Conservation (phyloP, 2,888 invertebrate genomes). For the Vanessa cardui region DNA sequence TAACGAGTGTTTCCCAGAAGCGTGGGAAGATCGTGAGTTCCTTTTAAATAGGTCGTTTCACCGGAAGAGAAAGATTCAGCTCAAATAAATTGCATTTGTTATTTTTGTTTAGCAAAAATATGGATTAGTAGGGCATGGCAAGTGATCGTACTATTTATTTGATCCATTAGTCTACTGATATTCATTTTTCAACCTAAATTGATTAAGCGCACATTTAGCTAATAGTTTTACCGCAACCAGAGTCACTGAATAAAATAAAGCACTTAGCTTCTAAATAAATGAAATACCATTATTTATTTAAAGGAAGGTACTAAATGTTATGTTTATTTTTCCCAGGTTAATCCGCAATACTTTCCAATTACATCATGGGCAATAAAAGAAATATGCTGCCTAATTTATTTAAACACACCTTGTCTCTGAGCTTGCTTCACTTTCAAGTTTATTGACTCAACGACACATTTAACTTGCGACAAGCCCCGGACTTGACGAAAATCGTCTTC, state of each 20-base stretch:
- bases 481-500: slow-evolving; percentile 49
- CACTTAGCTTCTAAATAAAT: no score
- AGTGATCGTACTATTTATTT: slow-evolving; percentile 17
- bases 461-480: slow-evolving; percentile 26
- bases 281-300: no score
- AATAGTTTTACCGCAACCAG: not conserved
- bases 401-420: slow-evolving; percentile 7
- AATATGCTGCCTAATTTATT: slow-evolving; percentile 6
- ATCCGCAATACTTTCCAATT: not conserved
- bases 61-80: slow-evolving; percentile 50
- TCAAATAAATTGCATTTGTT: slow-evolving; percentile 43
- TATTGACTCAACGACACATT: slow-evolving; percentile 20
- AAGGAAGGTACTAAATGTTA: no score
- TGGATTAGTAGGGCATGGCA: slow-evolving; percentile 42
- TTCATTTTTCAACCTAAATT: slow-evolving; percentile 10
- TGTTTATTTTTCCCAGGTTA: no score
- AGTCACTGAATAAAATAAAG: no score
- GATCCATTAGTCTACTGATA: slow-evolving; percentile 28
- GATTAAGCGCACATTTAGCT: slow-evolving; percentile 8
- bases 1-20: slow-evolving; percentile 69
- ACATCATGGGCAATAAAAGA: not conserved
- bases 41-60: slow-evolving; percentile 59
- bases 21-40: slow-evolving; percentile 58
- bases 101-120: slow-evolving; percentile 46
- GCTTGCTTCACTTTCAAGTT: slow-evolving; percentile 20